These are phyloP conservation scores for Diplosoma virens DNA, from an alignment of 23 tunicate genomes.

Conservation along the genomic window DNA sequence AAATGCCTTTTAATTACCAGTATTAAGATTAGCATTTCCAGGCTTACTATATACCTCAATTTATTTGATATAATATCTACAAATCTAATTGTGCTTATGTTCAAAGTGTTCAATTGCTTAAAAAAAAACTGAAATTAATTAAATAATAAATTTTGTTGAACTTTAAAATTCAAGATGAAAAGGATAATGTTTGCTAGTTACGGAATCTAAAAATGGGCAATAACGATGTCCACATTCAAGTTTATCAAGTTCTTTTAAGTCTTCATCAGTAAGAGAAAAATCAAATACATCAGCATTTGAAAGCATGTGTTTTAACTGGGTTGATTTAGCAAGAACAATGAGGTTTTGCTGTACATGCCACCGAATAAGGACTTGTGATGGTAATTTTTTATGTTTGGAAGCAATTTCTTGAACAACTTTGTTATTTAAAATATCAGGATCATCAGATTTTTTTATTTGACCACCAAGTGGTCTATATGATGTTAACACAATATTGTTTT, in stretches of 20 bases:
- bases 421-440: constrained; percentile 46
- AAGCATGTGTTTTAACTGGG: constrained; percentile 33
- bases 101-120: too few species aligned
- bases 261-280: constrained; percentile 51
- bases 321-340: constrained; percentile 57
- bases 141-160: too few species aligned
- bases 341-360: constrained; percentile 62
- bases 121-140: too few species aligned
- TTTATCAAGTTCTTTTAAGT: constrained; percentile 10
- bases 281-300: constrained; percentile 59
- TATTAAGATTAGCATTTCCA: too few species aligned
- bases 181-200: constrained; percentile 50
- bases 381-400: constrained; percentile 34
- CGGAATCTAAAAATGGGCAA: constrained; percentile 29
- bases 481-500: constrained; percentile 44
- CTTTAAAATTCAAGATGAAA: constrained; percentile 49
- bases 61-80: too few species aligned
- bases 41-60: too few species aligned
- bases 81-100: too few species aligned
- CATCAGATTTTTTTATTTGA: constrained; percentile 9
- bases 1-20: too few species aligned
- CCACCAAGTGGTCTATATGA: constrained; percentile 76
- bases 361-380: constrained; percentile 67
- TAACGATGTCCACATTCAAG: constrained; percentile 41
- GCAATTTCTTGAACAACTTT: constrained; percentile 47